phyloP scores from a whole-genome alignment of 2,888 invertebrate species.

The Pachymerium ferrugineum region DNA sequence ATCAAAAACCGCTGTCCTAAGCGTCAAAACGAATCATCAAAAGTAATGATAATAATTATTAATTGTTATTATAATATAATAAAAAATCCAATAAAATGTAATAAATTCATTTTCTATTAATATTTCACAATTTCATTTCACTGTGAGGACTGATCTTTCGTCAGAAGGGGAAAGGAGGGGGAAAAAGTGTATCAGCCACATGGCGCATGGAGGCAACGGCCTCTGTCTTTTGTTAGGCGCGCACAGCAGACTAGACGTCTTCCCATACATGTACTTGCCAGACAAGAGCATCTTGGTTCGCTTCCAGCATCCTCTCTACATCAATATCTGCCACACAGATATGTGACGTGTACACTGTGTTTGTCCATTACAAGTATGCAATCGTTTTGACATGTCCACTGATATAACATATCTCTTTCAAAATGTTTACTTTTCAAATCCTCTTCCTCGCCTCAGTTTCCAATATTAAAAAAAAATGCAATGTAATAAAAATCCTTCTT shows the following conservation, averaged over 20 bases:
- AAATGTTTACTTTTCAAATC: constrained; percentile 4
- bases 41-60: too few relatives aligned
- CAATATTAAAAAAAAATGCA: not conserved
- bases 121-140: too few relatives aligned
- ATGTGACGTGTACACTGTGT: constrained; percentile 13
- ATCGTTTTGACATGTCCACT: constrained; percentile 13
- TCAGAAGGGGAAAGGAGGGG: too few relatives aligned
- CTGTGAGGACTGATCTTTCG: too few relatives aligned
- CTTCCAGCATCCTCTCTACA: constrained; percentile 9
- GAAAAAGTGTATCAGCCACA: constrained; percentile 3
- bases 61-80: too few relatives aligned
- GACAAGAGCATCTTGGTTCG: constrained; percentile 13
- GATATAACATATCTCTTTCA: not conserved
- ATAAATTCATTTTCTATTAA: too few relatives aligned
- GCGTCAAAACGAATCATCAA: not conserved
- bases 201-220: not conserved
- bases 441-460: not conserved
- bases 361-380: constrained; percentile 13
- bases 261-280: constrained; percentile 4
- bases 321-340: constrained; percentile 1
- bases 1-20: not conserved
- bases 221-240: constrained; percentile 13
- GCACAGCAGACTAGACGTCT: constrained; percentile 13
- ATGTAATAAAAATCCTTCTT: not conserved
- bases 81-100: too few relatives aligned